phyloP scores from a whole-genome alignment of 2,113 vertebrate genomes.

The Colossoma macropomum region DNA sequence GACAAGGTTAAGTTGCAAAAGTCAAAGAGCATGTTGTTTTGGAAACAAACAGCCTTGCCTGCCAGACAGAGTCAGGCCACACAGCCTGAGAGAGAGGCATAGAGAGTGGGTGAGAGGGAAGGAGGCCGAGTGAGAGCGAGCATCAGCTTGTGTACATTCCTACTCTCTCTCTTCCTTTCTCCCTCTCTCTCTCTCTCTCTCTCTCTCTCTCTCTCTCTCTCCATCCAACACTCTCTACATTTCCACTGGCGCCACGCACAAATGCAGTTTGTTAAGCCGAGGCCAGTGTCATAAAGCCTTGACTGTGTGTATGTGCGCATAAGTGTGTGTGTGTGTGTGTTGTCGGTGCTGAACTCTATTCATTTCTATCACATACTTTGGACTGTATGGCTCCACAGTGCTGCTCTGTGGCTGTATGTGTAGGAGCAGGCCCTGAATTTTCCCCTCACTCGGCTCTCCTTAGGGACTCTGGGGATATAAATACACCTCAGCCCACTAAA shows the following conservation, averaged over 20 bases:
- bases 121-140: background rate
- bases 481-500: slow-evolving; percentile 66
- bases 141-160: slow-evolving; percentile 28
- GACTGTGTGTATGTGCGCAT: slow-evolving; percentile 41
- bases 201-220: background rate
- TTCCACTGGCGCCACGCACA: slow-evolving; percentile 64
- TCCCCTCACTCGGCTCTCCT: slow-evolving; percentile 64
- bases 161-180: slow-evolving; percentile 3
- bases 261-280: slow-evolving; percentile 64
- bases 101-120: background rate
- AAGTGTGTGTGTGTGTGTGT: slow-evolving; percentile 41
- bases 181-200: slow-evolving; percentile 1
- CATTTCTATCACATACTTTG: slow-evolving; percentile 66
- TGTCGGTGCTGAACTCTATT: slow-evolving; percentile 63
- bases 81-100: background rate
- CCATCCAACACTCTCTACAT: slow-evolving; percentile 12
- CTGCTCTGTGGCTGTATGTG: slow-evolving; percentile 54
- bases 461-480: slow-evolving; percentile 63
- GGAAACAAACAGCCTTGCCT: slow-evolving; percentile 57
- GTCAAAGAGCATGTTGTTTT: slow-evolving; percentile 52
- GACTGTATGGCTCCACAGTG: slow-evolving; percentile 59
- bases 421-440: slow-evolving; percentile 53
- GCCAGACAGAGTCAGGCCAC: slow-evolving; percentile 50
- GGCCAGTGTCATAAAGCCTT: slow-evolving; percentile 59
- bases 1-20: slow-evolving; percentile 42